A percentile compares a stretch with the other conserved stretches of the same genome.
Evolutionary conservation across 1,140 invertebrate genomes (phyloP).

Genomic region (Zaprionus taronus): DNA sequence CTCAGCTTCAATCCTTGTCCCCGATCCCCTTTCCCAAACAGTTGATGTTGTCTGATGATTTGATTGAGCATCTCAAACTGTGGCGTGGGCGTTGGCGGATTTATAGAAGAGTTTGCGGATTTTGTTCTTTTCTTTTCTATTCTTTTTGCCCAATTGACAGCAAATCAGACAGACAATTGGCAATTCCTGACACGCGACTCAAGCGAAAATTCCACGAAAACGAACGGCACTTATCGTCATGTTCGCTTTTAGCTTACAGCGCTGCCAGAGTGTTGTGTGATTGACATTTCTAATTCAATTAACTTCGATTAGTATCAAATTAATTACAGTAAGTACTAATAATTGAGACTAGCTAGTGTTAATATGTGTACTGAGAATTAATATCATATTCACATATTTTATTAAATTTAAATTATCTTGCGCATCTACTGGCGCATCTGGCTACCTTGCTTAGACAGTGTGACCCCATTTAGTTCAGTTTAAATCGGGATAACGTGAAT

Average conservation of each 20-base stretch:
- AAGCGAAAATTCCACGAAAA: not conserved
- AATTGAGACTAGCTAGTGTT: not conserved
- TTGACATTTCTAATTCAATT: not conserved
- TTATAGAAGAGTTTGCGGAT: slow-evolving; percentile 9
- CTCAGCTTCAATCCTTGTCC: slow-evolving; percentile 12
- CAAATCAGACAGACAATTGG: slow-evolving; percentile 36
- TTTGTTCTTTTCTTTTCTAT: slow-evolving; percentile 15
- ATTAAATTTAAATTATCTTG: slow-evolving; percentile 6
- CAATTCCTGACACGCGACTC: slow-evolving; percentile 38
- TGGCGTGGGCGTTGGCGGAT: slow-evolving; percentile 38
- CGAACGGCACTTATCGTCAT: not conserved
- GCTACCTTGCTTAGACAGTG: slow-evolving; percentile 10
- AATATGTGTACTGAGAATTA: not conserved
- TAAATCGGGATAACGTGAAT: not conserved
- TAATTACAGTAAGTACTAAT: not conserved
- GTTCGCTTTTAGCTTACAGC: not conserved
- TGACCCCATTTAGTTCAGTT: not conserved
- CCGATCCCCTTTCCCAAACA: not conserved
- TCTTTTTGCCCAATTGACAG: slow-evolving; percentile 19
- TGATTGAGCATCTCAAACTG: slow-evolving; percentile 36
- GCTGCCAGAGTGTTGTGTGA: not conserved
- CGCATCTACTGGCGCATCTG: not conserved
- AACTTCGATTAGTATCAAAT: not conserved
- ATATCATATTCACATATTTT: not conserved
- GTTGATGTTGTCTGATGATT: slow-evolving; percentile 15